A percentile compares a stretch with the other conserved stretches of the same genome.
Conservation (phyloP, 2,888 invertebrate species). For the Rhagonycha lutea region DNA sequence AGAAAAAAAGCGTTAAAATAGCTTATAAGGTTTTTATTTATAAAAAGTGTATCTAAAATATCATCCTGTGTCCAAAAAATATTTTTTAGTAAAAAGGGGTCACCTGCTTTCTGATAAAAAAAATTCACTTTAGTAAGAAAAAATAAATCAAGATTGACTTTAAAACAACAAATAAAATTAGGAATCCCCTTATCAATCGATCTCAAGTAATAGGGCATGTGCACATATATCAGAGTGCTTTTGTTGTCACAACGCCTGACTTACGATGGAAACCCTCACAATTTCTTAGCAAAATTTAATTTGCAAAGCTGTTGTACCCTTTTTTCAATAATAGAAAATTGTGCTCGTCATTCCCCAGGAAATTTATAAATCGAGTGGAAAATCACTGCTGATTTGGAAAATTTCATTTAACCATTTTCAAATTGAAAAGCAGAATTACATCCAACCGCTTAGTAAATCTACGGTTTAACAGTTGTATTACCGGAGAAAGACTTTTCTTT, state of each 20-base stretch:
- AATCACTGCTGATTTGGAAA: not conserved
- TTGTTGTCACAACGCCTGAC: not conserved
- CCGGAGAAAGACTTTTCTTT: not conserved
- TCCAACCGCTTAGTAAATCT: not conserved
- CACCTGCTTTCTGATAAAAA: not conserved
- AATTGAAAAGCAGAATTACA: not conserved
- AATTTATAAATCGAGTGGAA: not conserved
- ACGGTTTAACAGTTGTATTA: not conserved
- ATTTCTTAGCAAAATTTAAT: not conserved
- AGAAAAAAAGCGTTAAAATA: no score
- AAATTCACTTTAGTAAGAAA: not conserved
- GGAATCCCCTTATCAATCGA: not conserved
- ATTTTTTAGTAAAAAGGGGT: not conserved
- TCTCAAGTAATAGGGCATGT: not conserved
- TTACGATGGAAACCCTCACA: not conserved
- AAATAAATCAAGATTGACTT: not conserved
- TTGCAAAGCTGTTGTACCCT: not conserved
- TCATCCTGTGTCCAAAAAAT: no score
- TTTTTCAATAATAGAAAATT: not conserved
- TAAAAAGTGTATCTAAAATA: no score
- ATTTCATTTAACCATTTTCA: not conserved
- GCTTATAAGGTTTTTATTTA: no score
- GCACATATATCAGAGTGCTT: not conserved
- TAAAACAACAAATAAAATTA: not conserved
- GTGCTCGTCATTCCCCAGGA: not conserved